These are phyloP conservation scores for Ceyx margarethae DNA, from an alignment of 2,113 vertebrate genomes.

Conservation along the genomic window DNA sequence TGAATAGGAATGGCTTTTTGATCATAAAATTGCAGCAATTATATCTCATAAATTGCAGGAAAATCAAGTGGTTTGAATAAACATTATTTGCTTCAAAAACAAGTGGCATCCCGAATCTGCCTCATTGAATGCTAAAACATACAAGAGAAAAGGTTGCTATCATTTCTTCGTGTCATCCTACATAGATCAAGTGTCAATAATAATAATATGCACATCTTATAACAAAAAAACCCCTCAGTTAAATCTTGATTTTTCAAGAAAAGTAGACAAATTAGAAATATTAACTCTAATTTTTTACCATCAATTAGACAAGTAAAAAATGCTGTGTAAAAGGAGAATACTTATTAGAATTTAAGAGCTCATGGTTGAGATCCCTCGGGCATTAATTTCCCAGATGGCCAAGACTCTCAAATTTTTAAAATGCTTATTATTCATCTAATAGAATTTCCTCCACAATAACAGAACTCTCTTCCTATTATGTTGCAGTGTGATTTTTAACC, in stretches of 20 bases:
- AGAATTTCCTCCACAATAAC: neutral
- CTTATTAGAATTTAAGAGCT: neutral
- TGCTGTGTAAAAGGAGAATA: neutral
- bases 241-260: constrained; percentile 7
- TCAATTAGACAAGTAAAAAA: constrained; percentile 27
- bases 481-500: neutral
- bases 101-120: constrained; percentile 45
- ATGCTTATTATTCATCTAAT: neutral
- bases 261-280: neutral
- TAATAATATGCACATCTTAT: constrained; percentile 13
- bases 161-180: constrained; percentile 40
- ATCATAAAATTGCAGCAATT: constrained; percentile 71
- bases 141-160: neutral
- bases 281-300: constrained; percentile 19
- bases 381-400: neutral
- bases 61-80: constrained; percentile 72
- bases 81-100: constrained; percentile 25
- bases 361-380: neutral
- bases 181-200: constrained; percentile 36
- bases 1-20: constrained; percentile 39
- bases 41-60: constrained; percentile 52
- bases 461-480: neutral
- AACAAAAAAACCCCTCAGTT: neutral
- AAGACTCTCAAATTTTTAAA: neutral
- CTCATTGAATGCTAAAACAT: constrained; percentile 11